A percentile compares a stretch with the other conserved stretches of the same genome.
phyloP scores from a whole-genome alignment of 2,888 invertebrate species.

The Cotesia congregata region DNA sequence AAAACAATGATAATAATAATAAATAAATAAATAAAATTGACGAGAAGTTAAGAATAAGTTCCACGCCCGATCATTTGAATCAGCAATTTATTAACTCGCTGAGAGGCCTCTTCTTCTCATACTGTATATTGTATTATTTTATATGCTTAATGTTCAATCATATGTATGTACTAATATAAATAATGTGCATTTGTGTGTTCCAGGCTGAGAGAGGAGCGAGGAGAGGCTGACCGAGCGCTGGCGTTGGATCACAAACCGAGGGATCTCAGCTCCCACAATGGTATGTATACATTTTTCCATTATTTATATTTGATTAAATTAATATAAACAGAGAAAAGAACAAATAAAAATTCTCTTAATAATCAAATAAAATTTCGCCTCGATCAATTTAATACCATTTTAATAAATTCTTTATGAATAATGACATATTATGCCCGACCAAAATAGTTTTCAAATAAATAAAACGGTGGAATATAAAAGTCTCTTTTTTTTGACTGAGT shows the following conservation, averaged over 20 bases:
- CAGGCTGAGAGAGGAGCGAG: slow-evolving; percentile 90
- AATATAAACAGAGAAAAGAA: too few species aligned
- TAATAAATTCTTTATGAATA: too few species aligned
- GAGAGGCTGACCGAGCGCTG: slow-evolving; percentile 85
- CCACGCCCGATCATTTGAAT: slow-evolving; percentile 52
- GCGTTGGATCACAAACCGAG: slow-evolving; percentile 87
- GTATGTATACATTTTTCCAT: slow-evolving; percentile 69
- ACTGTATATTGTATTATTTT: too few species aligned
- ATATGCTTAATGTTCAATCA: not conserved
- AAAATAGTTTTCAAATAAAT: too few species aligned
- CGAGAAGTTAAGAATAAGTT: slow-evolving; percentile 45
- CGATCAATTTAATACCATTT: too few species aligned
- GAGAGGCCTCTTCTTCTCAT: not conserved
- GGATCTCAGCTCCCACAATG: slow-evolving; percentile 89
- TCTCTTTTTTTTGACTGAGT: too few species aligned
- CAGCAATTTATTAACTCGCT: slow-evolving; percentile 42
- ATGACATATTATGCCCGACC: too few species aligned
- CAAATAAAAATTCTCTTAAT: too few species aligned
- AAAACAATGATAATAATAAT: not conserved
- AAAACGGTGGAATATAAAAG: too few species aligned
- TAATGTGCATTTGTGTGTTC: slow-evolving; percentile 69
- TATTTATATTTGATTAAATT: not conserved
- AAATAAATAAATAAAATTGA: slow-evolving; percentile 1
- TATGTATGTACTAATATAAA: slow-evolving; percentile 13
- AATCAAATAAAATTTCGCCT: too few species aligned